Percentiles rank a stretch among this genome's conserved stretches.
These are phyloP conservation scores for Okamejei kenojei DNA, from an alignment of 2,797 vertebrate genomes.

Conservation along the genomic window DNA sequence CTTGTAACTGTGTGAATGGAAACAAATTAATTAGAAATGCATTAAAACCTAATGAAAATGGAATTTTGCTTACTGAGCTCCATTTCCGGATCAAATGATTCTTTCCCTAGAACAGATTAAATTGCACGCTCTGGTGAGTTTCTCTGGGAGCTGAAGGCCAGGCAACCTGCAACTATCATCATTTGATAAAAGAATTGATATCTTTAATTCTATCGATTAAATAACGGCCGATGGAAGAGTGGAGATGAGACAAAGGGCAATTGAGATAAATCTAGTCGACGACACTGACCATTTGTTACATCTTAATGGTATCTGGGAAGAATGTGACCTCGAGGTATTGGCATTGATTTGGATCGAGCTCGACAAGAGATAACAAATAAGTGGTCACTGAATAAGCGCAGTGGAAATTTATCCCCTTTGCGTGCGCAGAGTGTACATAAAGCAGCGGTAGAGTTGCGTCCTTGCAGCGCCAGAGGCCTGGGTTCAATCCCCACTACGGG, in stretches of 20 bases:
- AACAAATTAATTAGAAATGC: constrained; percentile 38
- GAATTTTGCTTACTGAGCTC: constrained; percentile 19
- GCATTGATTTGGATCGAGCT: background rate
- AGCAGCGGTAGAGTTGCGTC: no score
- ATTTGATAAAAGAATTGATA: constrained; percentile 23
- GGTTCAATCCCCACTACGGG: no score
- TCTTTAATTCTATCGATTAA: constrained; percentile 27
- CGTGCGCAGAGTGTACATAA: no score
- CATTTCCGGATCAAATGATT: constrained; percentile 4
- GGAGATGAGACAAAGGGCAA: background rate
- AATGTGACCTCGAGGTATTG: background rate
- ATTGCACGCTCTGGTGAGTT: background rate
- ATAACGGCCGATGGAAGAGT: background rate
- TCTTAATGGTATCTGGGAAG: background rate
- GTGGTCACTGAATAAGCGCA: background rate
- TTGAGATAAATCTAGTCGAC: background rate
- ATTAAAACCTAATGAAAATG: constrained; percentile 37
- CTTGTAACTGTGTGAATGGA: constrained; percentile 20
- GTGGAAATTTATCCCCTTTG: no score
- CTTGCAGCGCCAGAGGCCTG: no score
- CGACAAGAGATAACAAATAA: background rate
- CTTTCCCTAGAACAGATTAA: constrained; percentile 21
- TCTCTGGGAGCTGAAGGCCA: background rate
- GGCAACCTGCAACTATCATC: background rate
- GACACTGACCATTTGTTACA: background rate